Base-by-base conservation (phyloP, 2,113 vertebrate species). In the Oxygymnocypris stewartii region DNA sequence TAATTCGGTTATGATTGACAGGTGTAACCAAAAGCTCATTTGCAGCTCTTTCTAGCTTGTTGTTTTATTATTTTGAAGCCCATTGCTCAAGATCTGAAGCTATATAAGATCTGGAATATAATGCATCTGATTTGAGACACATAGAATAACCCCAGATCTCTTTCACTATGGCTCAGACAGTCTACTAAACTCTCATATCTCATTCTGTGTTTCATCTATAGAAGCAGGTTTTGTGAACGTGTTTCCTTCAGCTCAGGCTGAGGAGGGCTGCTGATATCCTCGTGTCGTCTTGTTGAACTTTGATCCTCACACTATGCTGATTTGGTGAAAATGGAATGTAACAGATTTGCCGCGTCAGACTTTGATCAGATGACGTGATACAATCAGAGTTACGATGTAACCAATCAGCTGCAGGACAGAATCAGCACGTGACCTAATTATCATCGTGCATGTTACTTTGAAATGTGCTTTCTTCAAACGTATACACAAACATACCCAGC, bases 241-340 rank as follows among this genome's bases (percentile, higher is more conserved):
- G 76, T 57, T 63, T 44, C 57, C 78, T 25, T 80, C 54, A 79
- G 77, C 51, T 79, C 77, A n/a, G 37, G 71, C 9, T 40, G 18
- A 23, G 67, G 35, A 71, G 2, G 35, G 13, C 14, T 18, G 2
- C 28, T 71, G 31, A 9, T 23, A 12, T 74, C 4, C 20, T n/a
- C 11, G 6, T 13, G 71, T 40, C 5, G 20, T 74, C 37, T 23
- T 54, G 37, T 0, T 11, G 71, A 74, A 74, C 71, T 74, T 42
- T 74, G 71, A 12, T n/a, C 37, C 37, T 42, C 71, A 23, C 20
- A 6, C 2, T 23, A 0, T 12, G 37, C 37, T 74, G 71, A 74
- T 74, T 23, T 12, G 2, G 71, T n/a, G 37, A 42, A 42, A 80
- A n/a, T 57, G 14, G 5, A 78, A 78, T 79, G 78, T 79, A 40